Evolutionary conservation across 2,888 invertebrate genomes (phyloP), one percentile per base, ranked within the genome.

Genomic region (Agonopterix arenella): DNA sequence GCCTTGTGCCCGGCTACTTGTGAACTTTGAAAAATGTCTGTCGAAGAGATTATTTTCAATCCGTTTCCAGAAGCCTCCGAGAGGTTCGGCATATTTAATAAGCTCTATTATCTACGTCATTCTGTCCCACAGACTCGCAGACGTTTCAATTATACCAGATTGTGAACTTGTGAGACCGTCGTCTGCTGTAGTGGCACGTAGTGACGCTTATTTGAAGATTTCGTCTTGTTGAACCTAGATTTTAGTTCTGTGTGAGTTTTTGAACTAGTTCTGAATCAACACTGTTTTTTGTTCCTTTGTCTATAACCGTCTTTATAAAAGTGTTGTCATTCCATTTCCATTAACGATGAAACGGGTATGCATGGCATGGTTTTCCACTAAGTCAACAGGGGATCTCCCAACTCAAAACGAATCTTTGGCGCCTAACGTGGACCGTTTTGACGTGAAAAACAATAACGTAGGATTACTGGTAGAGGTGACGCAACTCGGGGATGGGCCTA

Each of bases 51-150:
- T 83, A 81, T 70, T 72, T 72, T 68, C 76, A 79, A 83, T 82
- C 79, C 76, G 71, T 80, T 78, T 70, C 56, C 63, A 62, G 61
- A 68, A 58, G 64, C 59, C 40, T n/a, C 40, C 11, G 59, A 71
- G 69, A 75, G 74, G 76, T 80, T 83, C 74, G 81, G 80, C 80
- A 81, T 74, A 74, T 79, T 79, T 78, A 78, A 81, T 76, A 78
- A 80, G 70, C 60, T 76, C 73, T 72, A 74, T 82, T 81, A 80
- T 82, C 77, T 76, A 71, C 73, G 68, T 74, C 73, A 71, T 60
- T 68, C 64, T 69, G 59, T 7, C 28, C 66, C 60, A 64, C 59
- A 60, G 65, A 66, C 65, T 66, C 62, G 62, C 59, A 74, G 78
- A 80, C 76, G 66, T 79, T 79, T 81, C 79, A 80, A 81, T 84